Conservation (phyloP, 1,140 invertebrate species). For the Pogonomyrmex barbatus region DNA sequence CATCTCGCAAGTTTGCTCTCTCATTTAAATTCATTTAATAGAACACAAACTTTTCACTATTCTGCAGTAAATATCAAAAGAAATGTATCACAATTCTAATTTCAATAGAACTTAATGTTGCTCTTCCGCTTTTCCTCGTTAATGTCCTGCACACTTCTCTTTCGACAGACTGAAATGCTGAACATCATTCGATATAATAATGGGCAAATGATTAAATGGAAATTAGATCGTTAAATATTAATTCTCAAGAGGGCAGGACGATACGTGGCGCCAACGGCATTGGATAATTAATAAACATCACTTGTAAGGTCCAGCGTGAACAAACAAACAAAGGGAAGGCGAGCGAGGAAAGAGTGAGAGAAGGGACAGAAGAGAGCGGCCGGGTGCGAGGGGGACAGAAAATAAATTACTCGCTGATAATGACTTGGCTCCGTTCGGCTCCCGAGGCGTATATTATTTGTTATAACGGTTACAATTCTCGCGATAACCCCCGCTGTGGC, state of each 20-base stretch:
- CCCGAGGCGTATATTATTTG: conserved; percentile 72
- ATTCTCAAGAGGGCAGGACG: conserved; percentile 15
- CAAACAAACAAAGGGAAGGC: conserved; percentile 30
- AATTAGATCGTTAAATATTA: conserved; percentile 35
- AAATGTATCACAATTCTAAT: conserved; percentile 1
- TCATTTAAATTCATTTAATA: not conserved
- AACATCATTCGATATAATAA: not conserved
- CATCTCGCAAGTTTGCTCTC: not conserved
- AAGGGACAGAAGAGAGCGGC: conserved; percentile 57
- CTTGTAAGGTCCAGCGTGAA: conserved; percentile 67
- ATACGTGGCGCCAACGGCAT: conserved; percentile 45
- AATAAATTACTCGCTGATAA: conserved; percentile 79
- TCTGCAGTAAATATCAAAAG: not conserved
- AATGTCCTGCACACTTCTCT: not conserved
- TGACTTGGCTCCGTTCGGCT: conserved; percentile 70
- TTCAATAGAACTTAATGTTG: not conserved
- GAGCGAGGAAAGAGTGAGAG: conserved; percentile 33
- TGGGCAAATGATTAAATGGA: conserved; percentile 12
- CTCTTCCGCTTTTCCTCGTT: not conserved
- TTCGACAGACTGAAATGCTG: not conserved
- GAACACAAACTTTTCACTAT: not conserved
- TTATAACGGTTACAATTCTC: conserved; percentile 76
- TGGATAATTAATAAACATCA: conserved; percentile 75
- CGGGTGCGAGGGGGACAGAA: conserved; percentile 58
- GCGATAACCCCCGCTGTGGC: conserved; percentile 80